These are phyloP conservation scores for Tenthredo amoena DNA, from an alignment of 2,888 invertebrate genomes.

Conservation along the genomic window DNA sequence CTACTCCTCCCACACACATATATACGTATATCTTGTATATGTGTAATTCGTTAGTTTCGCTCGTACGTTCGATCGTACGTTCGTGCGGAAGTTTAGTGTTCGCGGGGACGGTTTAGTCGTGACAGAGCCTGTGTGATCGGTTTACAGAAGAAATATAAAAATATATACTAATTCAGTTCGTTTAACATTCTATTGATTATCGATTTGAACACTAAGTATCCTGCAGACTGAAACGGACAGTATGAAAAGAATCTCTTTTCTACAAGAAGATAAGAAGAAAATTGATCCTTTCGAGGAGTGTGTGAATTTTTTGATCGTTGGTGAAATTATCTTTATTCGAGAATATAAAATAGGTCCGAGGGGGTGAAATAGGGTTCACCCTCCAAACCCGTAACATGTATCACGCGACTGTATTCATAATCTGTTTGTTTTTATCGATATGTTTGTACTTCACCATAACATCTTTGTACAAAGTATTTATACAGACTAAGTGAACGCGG, in stretches of 20 bases:
- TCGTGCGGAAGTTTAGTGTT: background rate
- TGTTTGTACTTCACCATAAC: conserved; percentile 56
- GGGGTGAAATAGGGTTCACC: no score
- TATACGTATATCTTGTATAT: background rate
- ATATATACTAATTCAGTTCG: background rate
- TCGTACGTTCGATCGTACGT: background rate
- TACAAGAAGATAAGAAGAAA: background rate
- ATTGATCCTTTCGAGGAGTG: background rate
- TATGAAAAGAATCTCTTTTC: no score
- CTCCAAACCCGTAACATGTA: conserved; percentile 43
- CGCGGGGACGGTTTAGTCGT: conserved; percentile 1
- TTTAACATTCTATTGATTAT: background rate
- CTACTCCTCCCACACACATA: background rate
- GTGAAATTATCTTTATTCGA: no score
- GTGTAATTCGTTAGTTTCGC: background rate
- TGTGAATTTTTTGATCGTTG: no score
- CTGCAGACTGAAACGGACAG: no score
- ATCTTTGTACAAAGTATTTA: conserved; percentile 53
- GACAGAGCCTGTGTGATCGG: background rate
- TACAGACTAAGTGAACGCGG: conserved; percentile 54
- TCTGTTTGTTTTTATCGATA: conserved; percentile 54
- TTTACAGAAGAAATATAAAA: background rate
- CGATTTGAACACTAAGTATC: background rate
- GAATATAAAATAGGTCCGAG: no score
- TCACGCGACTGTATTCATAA: conserved; percentile 55